Base-by-base conservation (phyloP, 2,113 vertebrate genomes). In the Rissa tridactyla region DNA sequence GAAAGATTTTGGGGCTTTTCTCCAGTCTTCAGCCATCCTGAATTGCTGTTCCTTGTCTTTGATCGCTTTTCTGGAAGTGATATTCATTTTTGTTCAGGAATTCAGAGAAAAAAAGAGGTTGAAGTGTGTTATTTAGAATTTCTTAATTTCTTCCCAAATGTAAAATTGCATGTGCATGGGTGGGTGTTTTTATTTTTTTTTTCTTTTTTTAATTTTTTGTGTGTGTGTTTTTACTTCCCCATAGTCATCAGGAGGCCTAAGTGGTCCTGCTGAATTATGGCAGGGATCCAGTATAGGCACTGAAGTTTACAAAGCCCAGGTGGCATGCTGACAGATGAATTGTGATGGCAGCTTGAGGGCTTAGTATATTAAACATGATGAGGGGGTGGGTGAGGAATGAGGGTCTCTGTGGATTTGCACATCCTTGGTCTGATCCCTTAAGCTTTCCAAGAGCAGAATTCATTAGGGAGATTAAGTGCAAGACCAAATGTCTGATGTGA, bases 281-380 rank as follows among this genome's bases (percentile, higher is more conserved):
- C 75, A 88, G 58, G 13, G 44, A 69, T 85, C 78, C 70, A 94
- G 30, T 18, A 44, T 3, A 76, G 49, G 44, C 2, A 2, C 18
- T 84, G 72, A 84, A 71, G 83, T 92, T 95, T 96, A 93, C 72
- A 94, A 96, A 96, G 49, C 72, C 86, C 86, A 91, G 76, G 82
- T 95, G 80, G 76, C 65, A 61, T 9, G 13, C 11, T 90, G 72
- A 86, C 55, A 84, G 82, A 92, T 84, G 82, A 96, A 94, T 88
- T 94, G 51, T 32, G 30, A 92, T 75, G 61, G 46, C 72, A 90
- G 72, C 86, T 90, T 83, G 92, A 96, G 86, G 57, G 51, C 46
- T 86, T 83, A 42, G 80, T 90, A 75, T 93, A 92, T 68, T 86
- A 94, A 92, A 85, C 55, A 61, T 64, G 71, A 62, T 90, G 79